Percentiles rank a stretch among this genome's conserved stretches.
Conservation (phyloP, 1,140 invertebrate species). For the Ladona fulva region DNA sequence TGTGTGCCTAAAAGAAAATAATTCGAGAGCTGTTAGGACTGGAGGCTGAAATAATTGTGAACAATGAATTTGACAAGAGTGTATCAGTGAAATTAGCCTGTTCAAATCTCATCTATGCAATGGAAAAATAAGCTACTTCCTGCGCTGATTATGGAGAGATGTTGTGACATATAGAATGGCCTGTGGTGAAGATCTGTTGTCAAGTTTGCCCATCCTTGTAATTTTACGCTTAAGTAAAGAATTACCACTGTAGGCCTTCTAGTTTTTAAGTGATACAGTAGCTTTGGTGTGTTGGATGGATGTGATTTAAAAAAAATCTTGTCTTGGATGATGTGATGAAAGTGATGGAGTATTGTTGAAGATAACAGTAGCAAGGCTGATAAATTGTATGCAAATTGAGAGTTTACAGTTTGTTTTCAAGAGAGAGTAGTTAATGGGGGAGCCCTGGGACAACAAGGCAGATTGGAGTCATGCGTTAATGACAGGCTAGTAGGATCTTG, state of each 20-base stretch:
- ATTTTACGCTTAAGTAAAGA: conserved; percentile 1
- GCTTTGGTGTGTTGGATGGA: neutral
- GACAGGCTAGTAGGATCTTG: too few species aligned
- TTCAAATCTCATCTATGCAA: too few species aligned
- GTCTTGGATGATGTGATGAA: neutral
- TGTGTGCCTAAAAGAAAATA: neutral
- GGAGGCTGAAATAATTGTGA: too few species aligned
- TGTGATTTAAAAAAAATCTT: neutral
- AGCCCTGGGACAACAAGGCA: neutral
- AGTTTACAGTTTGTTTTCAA: neutral
- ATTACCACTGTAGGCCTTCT: neutral
- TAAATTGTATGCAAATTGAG: neutral
- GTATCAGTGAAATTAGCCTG: too few species aligned
- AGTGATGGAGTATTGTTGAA: neutral
- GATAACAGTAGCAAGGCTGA: neutral
- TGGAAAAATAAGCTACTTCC: too few species aligned
- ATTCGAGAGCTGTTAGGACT: neutral
- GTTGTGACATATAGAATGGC: neutral
- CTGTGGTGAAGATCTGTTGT: neutral
- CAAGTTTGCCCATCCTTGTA: conserved; percentile 1
- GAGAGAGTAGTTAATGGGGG: neutral
- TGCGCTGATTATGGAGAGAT: too few species aligned
- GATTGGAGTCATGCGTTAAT: neutral
- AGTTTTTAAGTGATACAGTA: neutral
- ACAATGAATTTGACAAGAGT: too few species aligned